Evolutionary conservation across 2,888 invertebrate genomes (phyloP).

Genomic region (Ceratothoa steindachneri): DNA sequence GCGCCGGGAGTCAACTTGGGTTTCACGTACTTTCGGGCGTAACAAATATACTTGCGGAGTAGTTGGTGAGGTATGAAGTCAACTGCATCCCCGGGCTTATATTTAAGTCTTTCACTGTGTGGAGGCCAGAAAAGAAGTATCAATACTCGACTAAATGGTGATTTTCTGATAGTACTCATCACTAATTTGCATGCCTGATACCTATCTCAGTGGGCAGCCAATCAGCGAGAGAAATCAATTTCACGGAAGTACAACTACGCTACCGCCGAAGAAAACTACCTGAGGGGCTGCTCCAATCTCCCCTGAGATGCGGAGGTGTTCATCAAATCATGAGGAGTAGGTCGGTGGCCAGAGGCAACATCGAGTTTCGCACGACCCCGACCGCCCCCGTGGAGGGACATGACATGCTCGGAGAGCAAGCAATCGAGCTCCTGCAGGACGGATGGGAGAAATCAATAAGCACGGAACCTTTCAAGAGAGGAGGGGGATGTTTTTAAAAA

Average conservation of each 20-base stretch:
- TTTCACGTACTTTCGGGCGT: conserved; percentile 79
- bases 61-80: conserved; percentile 71
- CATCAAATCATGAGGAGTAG: background rate
- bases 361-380: background rate
- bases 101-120: conserved; percentile 18
- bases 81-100: conserved; percentile 58
- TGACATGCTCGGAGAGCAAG: conserved; percentile 74
- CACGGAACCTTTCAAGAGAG: too few species aligned
- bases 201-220: too few species aligned
- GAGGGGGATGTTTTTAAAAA: too few species aligned
- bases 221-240: too few species aligned
- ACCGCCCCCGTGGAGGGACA: conserved; percentile 61
- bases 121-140: too few species aligned
- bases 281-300: background rate
- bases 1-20: conserved; percentile 73
- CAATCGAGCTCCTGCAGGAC: conserved; percentile 64
- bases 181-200: too few species aligned
- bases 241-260: too few species aligned
- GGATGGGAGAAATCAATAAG: background rate
- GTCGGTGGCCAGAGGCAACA: background rate
- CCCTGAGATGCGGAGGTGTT: background rate
- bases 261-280: conserved; percentile 1
- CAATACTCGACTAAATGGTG: too few species aligned
- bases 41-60: conserved; percentile 85
- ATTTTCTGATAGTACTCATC: too few species aligned